Conservation (phyloP, 2,888 invertebrate species). For the Eudemis profundana region DNA sequence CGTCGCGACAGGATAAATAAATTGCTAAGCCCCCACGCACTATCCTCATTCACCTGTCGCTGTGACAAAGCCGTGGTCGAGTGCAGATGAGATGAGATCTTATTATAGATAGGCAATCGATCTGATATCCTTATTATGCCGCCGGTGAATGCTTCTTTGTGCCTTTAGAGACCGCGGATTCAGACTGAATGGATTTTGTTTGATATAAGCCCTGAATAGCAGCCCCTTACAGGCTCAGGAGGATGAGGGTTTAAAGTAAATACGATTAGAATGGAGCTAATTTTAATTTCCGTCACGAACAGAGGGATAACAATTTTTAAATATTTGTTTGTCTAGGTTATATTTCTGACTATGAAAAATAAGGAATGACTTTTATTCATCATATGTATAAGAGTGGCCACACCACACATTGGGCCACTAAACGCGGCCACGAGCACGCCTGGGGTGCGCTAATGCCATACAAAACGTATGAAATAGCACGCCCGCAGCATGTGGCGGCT, state of each 20-base stretch:
- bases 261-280: neutral
- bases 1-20: neutral
- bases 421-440: no score
- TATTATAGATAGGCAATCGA: conserved; percentile 64
- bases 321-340: neutral
- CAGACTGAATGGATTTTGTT: conserved; percentile 38
- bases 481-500: no score
- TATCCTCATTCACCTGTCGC: conserved; percentile 35
- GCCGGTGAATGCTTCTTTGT: conserved; percentile 30
- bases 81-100: conserved; percentile 64
- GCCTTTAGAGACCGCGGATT: conserved; percentile 30
- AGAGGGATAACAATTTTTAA: neutral
- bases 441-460: no score
- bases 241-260: neutral
- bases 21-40: neutral
- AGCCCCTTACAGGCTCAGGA: conserved; percentile 31
- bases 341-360: no score
- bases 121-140: conserved; percentile 43
- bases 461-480: no score
- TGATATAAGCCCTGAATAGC: conserved; percentile 36
- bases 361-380: no score
- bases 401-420: no score
- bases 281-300: neutral
- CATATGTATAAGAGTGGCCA: no score
- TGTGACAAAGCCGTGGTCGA: conserved; percentile 58